Conservation (phyloP, 2,113 vertebrate species). For the Sinosuthora webbiana region DNA sequence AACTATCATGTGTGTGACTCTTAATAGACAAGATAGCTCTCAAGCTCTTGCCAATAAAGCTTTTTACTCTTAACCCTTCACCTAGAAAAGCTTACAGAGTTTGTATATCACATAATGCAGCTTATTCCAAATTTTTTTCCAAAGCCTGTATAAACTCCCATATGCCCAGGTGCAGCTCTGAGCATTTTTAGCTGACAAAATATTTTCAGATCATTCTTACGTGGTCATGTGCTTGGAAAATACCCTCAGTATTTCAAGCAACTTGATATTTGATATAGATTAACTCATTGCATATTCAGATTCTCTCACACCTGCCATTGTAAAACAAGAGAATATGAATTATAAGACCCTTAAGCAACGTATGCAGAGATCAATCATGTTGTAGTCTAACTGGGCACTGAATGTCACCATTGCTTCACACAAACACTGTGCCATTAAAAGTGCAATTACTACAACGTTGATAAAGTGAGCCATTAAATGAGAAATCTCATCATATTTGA, state of each 20-base stretch:
- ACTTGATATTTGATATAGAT: neutral
- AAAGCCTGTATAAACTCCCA: neutral
- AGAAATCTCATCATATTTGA: slow-evolving; percentile 50
- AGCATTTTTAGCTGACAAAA: neutral
- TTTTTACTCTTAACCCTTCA: neutral
- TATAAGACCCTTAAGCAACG: neutral
- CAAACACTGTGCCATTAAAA: slow-evolving; percentile 4
- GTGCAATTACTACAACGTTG: slow-evolving; percentile 31
- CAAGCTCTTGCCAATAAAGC: neutral
- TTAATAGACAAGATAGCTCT: neutral
- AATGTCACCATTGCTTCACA: slow-evolving; percentile 14
- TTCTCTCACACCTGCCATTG: neutral
- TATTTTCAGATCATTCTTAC: neutral
- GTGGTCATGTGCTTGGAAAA: neutral
- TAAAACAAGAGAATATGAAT: slow-evolving; percentile 15
- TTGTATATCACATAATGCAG: neutral
- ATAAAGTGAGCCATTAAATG: slow-evolving; percentile 53
- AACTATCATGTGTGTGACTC: neutral
- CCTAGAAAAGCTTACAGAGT: neutral
- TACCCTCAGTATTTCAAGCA: neutral
- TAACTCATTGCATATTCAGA: neutral
- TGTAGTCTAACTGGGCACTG: neutral
- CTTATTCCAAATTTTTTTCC: neutral
- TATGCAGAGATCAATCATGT: neutral
- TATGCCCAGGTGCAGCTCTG: neutral